Percentiles rank a stretch among this genome's conserved stretches.
Evolutionary conservation across 2,888 invertebrate genomes (phyloP).

Genomic region (Sturmia bella): DNA sequence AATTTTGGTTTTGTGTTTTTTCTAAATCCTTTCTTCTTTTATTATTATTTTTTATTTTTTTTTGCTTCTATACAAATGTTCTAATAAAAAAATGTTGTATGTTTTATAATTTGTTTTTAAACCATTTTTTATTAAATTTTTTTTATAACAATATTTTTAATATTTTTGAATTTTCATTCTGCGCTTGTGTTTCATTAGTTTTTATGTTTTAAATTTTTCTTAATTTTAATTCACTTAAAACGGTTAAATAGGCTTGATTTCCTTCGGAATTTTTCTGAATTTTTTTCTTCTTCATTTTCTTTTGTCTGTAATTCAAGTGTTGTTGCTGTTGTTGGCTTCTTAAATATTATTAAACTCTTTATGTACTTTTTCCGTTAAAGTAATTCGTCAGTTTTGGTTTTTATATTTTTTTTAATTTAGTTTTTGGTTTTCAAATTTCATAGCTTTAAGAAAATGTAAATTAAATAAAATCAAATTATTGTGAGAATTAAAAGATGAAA

Average conservation of each 20-base stretch:
- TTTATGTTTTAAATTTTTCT: constrained; percentile 61
- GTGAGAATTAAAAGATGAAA: not conserved
- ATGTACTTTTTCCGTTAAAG: constrained; percentile 71
- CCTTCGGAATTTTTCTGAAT: constrained; percentile 41
- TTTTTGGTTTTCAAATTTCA: constrained; percentile 61
- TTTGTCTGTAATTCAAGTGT: constrained; percentile 33
- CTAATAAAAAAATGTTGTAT: constrained; percentile 61
- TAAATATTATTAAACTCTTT: constrained; percentile 66
- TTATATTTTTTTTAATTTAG: constrained; percentile 45
- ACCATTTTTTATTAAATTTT: constrained; percentile 52
- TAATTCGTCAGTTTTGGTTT: constrained; percentile 70
- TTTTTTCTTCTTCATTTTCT: constrained; percentile 27
- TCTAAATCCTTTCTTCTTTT: constrained; percentile 61
- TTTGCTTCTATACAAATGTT: constrained; percentile 67
- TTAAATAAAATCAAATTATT: not conserved
- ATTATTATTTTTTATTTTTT: constrained; percentile 47
- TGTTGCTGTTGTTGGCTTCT: constrained; percentile 40
- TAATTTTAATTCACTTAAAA: constrained; percentile 57
- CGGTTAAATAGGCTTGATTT: constrained; percentile 62
- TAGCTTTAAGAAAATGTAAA: constrained; percentile 33
- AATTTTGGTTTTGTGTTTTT: constrained; percentile 62
- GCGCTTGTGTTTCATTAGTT: constrained; percentile 61
- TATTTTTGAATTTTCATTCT: constrained; percentile 58
- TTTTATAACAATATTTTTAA: constrained; percentile 57
- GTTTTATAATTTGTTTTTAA: constrained; percentile 62